Conservation (phyloP, 1,140 invertebrate genomes). For the Eueides isabella region DNA sequence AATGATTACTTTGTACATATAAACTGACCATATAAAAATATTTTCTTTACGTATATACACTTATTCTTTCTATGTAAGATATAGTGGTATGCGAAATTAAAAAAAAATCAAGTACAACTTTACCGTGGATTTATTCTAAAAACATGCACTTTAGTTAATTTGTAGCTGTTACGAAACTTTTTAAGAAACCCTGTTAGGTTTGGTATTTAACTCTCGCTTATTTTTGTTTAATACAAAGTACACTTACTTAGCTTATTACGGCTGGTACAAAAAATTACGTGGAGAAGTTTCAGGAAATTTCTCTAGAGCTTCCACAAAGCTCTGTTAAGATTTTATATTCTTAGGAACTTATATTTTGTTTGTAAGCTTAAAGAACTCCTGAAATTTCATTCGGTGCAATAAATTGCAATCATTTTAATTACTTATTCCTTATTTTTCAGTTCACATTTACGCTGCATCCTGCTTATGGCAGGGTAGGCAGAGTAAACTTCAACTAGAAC, state of each 20-base stretch:
- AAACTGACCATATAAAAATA: too few relatives aligned
- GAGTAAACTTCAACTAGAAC: too few relatives aligned
- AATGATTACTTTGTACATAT: too few relatives aligned
- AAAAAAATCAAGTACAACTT: neutral
- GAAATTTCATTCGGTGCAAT: neutral
- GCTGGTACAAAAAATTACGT: constrained; percentile 28
- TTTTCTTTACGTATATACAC: too few relatives aligned
- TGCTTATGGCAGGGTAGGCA: too few relatives aligned
- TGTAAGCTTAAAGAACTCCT: neutral
- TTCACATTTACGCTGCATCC: too few relatives aligned
- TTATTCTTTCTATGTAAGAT: too few relatives aligned
- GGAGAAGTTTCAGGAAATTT: constrained; percentile 21
- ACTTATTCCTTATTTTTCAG: too few relatives aligned
- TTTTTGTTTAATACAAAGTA: constrained; percentile 28
- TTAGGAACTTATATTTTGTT: constrained; percentile 24
- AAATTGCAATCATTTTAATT: neutral
- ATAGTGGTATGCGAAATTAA: neutral
- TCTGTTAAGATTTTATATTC: constrained; percentile 23
- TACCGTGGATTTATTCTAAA: neutral
- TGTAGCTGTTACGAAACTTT: constrained; percentile 22
- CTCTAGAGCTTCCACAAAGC: constrained; percentile 20
- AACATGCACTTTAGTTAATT: constrained; percentile 20
- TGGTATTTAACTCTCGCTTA: constrained; percentile 28
- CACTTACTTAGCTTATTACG: constrained; percentile 27
- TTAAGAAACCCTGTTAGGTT: constrained; percentile 19